These are phyloP conservation scores for Picus viridis DNA, from an alignment of 2,797 vertebrate genomes.

Conservation along the genomic window DNA sequence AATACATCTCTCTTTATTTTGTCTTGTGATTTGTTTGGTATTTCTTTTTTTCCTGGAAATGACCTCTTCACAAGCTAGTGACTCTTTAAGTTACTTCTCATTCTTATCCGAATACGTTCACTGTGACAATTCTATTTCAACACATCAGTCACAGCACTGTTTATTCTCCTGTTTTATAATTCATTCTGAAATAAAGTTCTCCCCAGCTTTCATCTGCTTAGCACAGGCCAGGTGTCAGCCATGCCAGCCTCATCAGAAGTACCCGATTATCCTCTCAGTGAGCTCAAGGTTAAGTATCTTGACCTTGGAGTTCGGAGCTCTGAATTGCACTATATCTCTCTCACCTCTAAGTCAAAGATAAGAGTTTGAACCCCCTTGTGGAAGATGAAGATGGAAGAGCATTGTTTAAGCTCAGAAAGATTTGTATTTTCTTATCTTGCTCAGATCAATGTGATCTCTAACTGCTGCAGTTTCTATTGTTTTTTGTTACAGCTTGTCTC, in stretches of 20 bases:
- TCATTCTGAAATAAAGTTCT: background rate
- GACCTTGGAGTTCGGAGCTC: background rate
- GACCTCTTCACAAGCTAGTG: background rate
- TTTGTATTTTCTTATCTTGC: background rate
- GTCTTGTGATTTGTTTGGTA: background rate
- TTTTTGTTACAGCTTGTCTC: background rate
- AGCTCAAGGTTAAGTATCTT: slow-evolving; percentile 25
- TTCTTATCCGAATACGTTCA: background rate
- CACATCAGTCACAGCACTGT: background rate
- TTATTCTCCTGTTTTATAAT: background rate
- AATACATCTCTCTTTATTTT: background rate
- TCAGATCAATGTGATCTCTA: slow-evolving; percentile 12
- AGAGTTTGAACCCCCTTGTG: background rate
- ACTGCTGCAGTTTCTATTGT: background rate
- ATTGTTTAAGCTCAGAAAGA: slow-evolving; percentile 32
- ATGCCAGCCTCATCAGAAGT: background rate
- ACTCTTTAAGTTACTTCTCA: background rate
- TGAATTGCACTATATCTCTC: background rate
- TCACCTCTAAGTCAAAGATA: slow-evolving; percentile 9
- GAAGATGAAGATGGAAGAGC: slow-evolving; percentile 2
- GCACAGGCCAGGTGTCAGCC: background rate
- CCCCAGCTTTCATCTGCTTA: background rate
- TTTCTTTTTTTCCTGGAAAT: background rate
- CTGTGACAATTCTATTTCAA: background rate
- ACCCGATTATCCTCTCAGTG: background rate